Evolutionary conservation across 2,113 vertebrate species (phyloP).

Genomic region (Zapus hudsonius): DNA sequence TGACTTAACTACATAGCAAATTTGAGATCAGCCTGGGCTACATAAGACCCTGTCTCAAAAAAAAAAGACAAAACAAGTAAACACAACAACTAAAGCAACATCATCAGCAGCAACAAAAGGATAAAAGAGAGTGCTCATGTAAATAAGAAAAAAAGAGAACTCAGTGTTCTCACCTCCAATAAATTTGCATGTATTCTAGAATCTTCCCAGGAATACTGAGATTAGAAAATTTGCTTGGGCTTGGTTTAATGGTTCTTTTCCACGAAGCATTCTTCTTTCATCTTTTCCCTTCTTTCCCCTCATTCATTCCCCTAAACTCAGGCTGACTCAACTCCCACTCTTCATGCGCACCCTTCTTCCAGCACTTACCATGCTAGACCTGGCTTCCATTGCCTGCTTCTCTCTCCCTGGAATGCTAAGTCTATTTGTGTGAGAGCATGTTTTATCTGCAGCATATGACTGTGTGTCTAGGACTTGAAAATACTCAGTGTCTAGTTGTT

Average conservation of each 20-base stretch:
- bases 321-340: background rate
- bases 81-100: too few species aligned
- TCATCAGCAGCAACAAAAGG: too few species aligned
- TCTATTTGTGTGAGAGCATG: background rate
- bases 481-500: background rate
- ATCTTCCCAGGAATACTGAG: background rate
- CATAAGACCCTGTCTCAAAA: background rate
- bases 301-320: background rate
- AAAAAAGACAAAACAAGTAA: too few species aligned
- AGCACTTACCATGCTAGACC: background rate
- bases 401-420: background rate
- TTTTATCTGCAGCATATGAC: background rate
- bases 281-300: background rate
- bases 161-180: background rate
- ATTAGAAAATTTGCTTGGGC: slow-evolving; percentile 4
- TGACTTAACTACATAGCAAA: background rate
- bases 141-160: background rate
- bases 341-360: too few species aligned
- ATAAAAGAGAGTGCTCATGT: too few species aligned
- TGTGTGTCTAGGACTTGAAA: background rate
- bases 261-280: background rate
- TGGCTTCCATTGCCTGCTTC: background rate
- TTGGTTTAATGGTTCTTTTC: background rate
- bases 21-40: background rate
- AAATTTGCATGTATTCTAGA: background rate